Percentiles rank a stretch among this genome's conserved stretches.
Conservation (phyloP, 2,113 vertebrate species). For the Dryoscopus gambensis region DNA sequence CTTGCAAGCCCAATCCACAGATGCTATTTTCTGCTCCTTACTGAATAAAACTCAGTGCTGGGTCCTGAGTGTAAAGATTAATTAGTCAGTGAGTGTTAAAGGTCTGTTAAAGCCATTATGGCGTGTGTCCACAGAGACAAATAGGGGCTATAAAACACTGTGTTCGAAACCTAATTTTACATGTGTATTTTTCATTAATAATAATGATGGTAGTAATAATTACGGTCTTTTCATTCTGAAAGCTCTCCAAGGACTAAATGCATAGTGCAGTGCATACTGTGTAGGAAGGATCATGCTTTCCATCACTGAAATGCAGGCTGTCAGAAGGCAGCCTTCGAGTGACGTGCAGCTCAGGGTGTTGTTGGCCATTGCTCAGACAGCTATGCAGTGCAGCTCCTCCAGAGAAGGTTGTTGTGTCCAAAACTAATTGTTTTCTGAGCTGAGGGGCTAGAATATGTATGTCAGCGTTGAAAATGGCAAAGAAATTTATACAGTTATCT, state of each 20-base stretch:
- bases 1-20: constrained; percentile 48
- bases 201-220: constrained; percentile 48
- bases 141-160: constrained; percentile 49
- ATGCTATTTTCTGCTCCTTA: constrained; percentile 48
- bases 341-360: background rate
- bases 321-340: background rate
- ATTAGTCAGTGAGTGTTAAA: constrained; percentile 54
- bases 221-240: constrained; percentile 43
- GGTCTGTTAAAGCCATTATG: constrained; percentile 60
- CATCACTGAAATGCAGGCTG: background rate
- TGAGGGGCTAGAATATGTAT: background rate
- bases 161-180: constrained; percentile 54
- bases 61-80: constrained; percentile 52
- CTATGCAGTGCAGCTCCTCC: background rate
- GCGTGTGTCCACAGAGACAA: constrained; percentile 18
- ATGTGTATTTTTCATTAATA: constrained; percentile 63
- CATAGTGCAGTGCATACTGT: background rate
- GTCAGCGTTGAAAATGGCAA: background rate
- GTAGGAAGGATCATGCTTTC: background rate
- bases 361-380: background rate
- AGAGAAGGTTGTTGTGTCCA: background rate
- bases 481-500: background rate
- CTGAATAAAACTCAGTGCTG: constrained; percentile 38
- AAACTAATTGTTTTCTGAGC: background rate
- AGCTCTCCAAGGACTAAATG: constrained; percentile 46